phyloP scores from a whole-genome alignment of 1,140 invertebrate genomes.

The Achatina immaculata region DNA sequence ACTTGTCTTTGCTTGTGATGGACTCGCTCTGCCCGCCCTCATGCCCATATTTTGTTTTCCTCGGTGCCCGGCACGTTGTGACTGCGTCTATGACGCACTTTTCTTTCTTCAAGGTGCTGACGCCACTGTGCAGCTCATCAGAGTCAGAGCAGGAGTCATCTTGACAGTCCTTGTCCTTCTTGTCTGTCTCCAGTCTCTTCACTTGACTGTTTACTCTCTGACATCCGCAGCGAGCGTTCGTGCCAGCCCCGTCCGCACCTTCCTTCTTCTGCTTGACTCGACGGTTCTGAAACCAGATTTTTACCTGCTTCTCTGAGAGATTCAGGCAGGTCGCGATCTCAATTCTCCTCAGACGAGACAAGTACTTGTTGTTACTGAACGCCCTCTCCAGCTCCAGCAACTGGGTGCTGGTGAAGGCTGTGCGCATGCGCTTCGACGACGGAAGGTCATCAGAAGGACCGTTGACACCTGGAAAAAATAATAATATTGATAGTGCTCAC shows the following conservation, averaged over 20 bases:
- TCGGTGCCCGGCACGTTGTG: not conserved
- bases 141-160: not conserved
- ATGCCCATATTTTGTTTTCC: not conserved
- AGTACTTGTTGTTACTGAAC: slow-evolving; percentile 76
- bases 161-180: no score
- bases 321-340: slow-evolving; percentile 77
- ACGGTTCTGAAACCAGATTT: slow-evolving; percentile 92
- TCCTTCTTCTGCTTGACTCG: slow-evolving; percentile 93
- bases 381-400: slow-evolving; percentile 76
- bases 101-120: not conserved
- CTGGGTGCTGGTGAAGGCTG: slow-evolving; percentile 76
- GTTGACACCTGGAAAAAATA: slow-evolving; percentile 54
- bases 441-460: slow-evolving; percentile 63
- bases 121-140: not conserved
- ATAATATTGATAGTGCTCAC: no score
- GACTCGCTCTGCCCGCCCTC: no score
- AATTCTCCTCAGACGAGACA: slow-evolving; percentile 75
- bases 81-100: not conserved
- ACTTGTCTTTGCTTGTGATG: not conserved
- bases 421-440: slow-evolving; percentile 73
- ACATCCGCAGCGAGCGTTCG: slow-evolving; percentile 74
- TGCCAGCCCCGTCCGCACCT: slow-evolving; percentile 52
- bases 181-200: not conserved
- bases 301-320: slow-evolving; percentile 93
- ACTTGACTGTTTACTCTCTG: slow-evolving; percentile 59